Conservation (phyloP, 2,888 invertebrate species). For the Drosophila cracens region DNA sequence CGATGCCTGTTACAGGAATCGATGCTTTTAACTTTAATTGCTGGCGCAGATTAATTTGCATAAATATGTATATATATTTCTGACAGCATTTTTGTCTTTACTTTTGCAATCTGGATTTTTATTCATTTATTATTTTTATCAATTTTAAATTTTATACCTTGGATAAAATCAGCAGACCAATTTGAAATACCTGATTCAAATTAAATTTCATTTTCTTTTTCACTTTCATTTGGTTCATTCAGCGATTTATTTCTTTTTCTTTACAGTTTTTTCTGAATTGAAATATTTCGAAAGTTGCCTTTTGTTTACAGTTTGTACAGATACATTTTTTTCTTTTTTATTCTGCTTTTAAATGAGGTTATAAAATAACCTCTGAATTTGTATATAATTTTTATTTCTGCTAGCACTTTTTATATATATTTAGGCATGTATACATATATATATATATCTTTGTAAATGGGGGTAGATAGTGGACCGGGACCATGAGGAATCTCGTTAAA, state of each 20-base stretch:
- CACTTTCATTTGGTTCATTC: background rate
- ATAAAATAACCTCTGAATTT: background rate
- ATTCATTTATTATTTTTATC: background rate
- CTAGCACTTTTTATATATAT: background rate
- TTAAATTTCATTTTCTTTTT: background rate
- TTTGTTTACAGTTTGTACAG: background rate
- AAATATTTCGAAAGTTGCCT: background rate
- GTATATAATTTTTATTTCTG: background rate
- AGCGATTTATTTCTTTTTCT: background rate
- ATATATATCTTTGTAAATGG: background rate
- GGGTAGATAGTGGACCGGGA: constrained; percentile 5
- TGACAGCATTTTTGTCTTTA: background rate
- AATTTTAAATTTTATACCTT: background rate
- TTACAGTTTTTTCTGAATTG: background rate
- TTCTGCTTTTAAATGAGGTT: background rate
- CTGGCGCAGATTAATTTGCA: constrained; percentile 17
- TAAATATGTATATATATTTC: constrained; percentile 5
- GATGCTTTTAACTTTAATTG: constrained; percentile 2
- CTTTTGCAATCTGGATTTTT: background rate
- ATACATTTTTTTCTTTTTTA: background rate
- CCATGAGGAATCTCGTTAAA: constrained; percentile 74
- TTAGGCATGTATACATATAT: constrained; percentile 4
- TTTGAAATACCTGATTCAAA: background rate
- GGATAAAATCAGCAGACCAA: too few species aligned
- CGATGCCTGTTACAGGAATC: constrained; percentile 7